phyloP scores from a whole-genome alignment of 2,888 invertebrate genomes.

The Petrolisthes manimaculis region DNA sequence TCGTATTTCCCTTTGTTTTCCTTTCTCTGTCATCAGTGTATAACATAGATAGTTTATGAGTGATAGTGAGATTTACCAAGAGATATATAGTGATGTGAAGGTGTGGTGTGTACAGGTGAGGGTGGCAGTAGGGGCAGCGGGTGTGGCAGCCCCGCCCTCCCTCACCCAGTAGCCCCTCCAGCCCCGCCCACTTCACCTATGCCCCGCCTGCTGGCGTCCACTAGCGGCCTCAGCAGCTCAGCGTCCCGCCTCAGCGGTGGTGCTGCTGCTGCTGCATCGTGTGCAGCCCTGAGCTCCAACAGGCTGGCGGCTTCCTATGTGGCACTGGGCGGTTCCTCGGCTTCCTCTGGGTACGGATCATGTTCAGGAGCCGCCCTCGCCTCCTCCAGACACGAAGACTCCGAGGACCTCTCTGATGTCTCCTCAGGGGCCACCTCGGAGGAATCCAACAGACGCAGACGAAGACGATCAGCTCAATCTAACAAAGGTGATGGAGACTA shows the following conservation, averaged over 20 bases:
- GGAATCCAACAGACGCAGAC: slow-evolving; percentile 51
- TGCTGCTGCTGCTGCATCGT: slow-evolving; percentile 19
- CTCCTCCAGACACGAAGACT: slow-evolving; percentile 53
- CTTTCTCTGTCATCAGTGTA: too few species aligned
- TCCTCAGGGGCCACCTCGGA: slow-evolving; percentile 52
- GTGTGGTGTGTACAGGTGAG: slow-evolving; percentile 36
- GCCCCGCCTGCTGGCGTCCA: slow-evolving; percentile 46
- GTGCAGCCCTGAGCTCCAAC: slow-evolving; percentile 10
- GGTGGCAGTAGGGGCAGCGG: slow-evolving; percentile 38
- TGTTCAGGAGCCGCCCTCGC: slow-evolving; percentile 29
- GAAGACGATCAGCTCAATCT: slow-evolving; percentile 48
- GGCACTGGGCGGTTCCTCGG: slow-evolving; percentile 40
- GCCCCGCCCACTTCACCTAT: slow-evolving; percentile 44
- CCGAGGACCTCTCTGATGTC: slow-evolving; percentile 58
- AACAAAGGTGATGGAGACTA: slow-evolving; percentile 48
- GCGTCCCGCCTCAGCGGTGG: slow-evolving; percentile 52
- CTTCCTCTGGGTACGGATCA: slow-evolving; percentile 57
- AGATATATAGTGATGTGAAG: too few species aligned
- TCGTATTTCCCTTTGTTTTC: too few species aligned
- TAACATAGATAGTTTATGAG: too few species aligned
- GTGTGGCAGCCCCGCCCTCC: slow-evolving; percentile 42
- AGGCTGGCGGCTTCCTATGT: slow-evolving; percentile 47
- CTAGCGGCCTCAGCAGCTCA: slow-evolving; percentile 44
- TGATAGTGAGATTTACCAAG: too few species aligned
- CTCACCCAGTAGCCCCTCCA: slow-evolving; percentile 18